Percentiles rank a stretch among this genome's conserved stretches.
Evolutionary conservation across 2,797 vertebrate species (phyloP).

Genomic region (Cuculus canorus): DNA sequence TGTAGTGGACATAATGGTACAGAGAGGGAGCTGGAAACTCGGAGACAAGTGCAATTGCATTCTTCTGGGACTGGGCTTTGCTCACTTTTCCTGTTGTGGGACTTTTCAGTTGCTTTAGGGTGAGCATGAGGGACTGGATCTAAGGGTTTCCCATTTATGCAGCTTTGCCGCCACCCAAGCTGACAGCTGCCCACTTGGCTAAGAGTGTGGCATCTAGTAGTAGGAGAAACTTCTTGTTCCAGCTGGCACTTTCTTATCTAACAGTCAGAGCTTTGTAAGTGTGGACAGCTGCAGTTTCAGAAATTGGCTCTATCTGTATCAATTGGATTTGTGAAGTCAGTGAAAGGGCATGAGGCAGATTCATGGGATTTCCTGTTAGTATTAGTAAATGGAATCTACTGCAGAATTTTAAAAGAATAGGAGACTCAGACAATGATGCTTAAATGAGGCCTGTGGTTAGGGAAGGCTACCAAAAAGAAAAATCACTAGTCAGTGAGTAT

Average conservation of each 20-base stretch:
- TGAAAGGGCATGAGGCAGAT: slow-evolving; percentile 78
- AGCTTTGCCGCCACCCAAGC: slow-evolving; percentile 78
- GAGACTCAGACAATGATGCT: slow-evolving; percentile 23
- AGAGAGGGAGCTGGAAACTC: background rate
- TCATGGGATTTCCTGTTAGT: slow-evolving; percentile 82
- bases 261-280: slow-evolving; percentile 89
- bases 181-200: slow-evolving; percentile 88
- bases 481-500: background rate
- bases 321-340: slow-evolving; percentile 80
- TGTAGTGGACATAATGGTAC: accelerated
- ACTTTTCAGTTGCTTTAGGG: slow-evolving; percentile 11
- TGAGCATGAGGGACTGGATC: slow-evolving; percentile 45
- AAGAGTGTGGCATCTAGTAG: slow-evolving; percentile 80
- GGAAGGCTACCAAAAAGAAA: slow-evolving; percentile 28
- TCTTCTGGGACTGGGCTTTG: slow-evolving; percentile 23
- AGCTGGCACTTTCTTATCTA: slow-evolving; percentile 88
- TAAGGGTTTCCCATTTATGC: slow-evolving; percentile 68
- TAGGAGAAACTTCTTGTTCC: slow-evolving; percentile 86
- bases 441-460: slow-evolving; percentile 26
- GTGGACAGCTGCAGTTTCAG: slow-evolving; percentile 86
- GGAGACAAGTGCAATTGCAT: background rate
- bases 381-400: slow-evolving; percentile 77
- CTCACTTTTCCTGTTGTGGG: background rate
- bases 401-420: slow-evolving; percentile 62
- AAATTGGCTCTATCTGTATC: slow-evolving; percentile 80